Evolutionary conservation across 2,797 vertebrate species (phyloP).

Genomic region (Enteromius unitaeniatus): DNA sequence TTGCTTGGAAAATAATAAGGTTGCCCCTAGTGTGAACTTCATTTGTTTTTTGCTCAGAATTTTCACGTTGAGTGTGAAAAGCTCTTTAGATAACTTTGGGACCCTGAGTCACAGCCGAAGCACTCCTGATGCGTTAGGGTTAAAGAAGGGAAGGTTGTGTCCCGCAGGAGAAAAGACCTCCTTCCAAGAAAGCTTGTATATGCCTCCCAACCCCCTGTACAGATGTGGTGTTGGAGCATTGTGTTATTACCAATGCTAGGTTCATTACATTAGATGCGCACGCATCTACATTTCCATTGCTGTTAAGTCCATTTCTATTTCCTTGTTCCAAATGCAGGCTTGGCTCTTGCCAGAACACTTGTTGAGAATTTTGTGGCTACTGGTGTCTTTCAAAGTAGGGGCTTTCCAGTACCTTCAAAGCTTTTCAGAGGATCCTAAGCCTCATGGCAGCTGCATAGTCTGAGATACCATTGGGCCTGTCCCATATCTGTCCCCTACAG

Average conservation of each 20-base stretch:
- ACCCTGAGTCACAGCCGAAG: background rate
- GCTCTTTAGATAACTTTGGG: background rate
- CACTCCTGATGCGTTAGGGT: background rate
- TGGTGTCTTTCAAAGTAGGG: background rate
- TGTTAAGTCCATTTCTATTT: no score
- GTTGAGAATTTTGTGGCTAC: no score
- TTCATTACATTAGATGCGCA: background rate
- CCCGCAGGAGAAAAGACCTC: no score
- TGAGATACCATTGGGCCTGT: background rate
- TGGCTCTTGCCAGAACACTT: background rate
- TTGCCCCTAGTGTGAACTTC: no score
- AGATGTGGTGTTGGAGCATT: background rate
- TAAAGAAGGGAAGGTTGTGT: no score
- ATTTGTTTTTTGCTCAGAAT: no score
- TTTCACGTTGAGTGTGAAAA: no score
- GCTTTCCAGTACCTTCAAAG: background rate
- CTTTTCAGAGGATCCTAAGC: background rate
- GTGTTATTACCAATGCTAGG: background rate
- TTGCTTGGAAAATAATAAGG: no score
- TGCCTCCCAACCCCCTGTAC: background rate
- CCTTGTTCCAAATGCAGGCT: background rate
- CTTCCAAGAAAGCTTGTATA: background rate
- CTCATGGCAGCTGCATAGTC: background rate
- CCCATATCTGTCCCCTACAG: background rate
- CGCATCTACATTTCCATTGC: no score